A percentile compares a stretch with the other conserved stretches of the same genome.
Evolutionary conservation across 2,888 invertebrate species (phyloP).

Genomic region (Mythimna albipuncta): DNA sequence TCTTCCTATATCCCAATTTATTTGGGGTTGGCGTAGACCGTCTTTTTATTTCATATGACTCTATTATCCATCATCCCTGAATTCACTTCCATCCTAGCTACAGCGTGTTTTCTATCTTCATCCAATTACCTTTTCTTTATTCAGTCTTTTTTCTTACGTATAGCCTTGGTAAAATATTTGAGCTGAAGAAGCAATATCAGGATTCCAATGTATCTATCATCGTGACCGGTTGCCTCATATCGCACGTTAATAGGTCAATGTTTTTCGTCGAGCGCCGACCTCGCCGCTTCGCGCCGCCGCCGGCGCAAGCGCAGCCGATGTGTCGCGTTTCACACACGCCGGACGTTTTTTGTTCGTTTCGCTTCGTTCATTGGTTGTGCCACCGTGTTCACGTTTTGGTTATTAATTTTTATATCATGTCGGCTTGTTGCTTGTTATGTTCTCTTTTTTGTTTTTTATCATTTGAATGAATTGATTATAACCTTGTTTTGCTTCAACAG

Average conservation of each 20-base stretch:
- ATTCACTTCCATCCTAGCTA: constrained; percentile 7
- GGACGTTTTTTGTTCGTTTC: constrained; percentile 56
- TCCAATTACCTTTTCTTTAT: not conserved
- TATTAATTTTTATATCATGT: constrained; percentile 60
- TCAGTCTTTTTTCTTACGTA: not conserved
- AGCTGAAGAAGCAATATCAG: constrained; percentile 53
- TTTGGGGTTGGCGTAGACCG: not conserved
- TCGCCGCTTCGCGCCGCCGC: constrained; percentile 55
- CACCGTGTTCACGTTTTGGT: constrained; percentile 55
- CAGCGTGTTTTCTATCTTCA: not conserved
- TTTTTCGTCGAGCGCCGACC: constrained; percentile 68
- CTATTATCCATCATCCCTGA: not conserved
- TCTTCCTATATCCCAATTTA: not conserved
- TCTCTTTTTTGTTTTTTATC: constrained; percentile 25
- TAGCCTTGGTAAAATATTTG: not conserved
- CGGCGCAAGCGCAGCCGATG: constrained; percentile 60
- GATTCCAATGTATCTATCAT: constrained; percentile 62
- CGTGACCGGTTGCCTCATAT: constrained; percentile 67
- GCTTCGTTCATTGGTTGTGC: constrained; percentile 57
- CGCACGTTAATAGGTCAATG: constrained; percentile 73
- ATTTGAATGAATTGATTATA: constrained; percentile 29
- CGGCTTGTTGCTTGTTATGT: constrained; percentile 46
- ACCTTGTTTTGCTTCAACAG: constrained; percentile 37
- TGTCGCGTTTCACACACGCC: constrained; percentile 59
- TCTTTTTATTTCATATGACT: not conserved